These are phyloP conservation scores for Corydoras maculifer DNA, from an alignment of 2,113 vertebrate species.

Conservation along the genomic window DNA sequence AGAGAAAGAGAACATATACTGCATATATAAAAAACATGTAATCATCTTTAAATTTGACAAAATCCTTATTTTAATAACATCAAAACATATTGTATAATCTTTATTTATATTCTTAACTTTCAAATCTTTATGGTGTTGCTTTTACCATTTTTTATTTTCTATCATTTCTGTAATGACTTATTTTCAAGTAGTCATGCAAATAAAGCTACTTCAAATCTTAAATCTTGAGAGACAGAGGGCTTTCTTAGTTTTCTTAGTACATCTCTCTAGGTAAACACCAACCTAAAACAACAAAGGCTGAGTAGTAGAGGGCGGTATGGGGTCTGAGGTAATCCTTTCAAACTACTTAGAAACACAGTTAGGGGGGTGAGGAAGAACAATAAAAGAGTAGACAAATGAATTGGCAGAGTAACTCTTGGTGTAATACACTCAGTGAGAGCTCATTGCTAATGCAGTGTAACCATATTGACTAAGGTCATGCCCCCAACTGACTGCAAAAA, in stretches of 20 bases:
- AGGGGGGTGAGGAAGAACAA: conserved; percentile 26
- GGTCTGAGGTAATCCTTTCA: conserved; percentile 38
- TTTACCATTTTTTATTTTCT: too few relatives aligned
- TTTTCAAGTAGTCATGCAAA: background rate
- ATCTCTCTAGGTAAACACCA: conserved; percentile 26
- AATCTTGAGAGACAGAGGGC: background rate
- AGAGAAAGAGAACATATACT: too few relatives aligned
- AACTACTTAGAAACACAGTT: conserved; percentile 30
- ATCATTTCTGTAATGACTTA: background rate
- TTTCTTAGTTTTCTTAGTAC: conserved; percentile 10
- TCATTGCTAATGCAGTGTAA: conserved; percentile 9
- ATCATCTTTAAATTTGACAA: too few relatives aligned
- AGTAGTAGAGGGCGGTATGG: conserved; percentile 29
- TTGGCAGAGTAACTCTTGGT: conserved; percentile 21
- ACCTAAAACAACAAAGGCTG: conserved; percentile 25
- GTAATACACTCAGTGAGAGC: conserved; percentile 9
- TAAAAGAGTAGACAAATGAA: conserved; percentile 18
- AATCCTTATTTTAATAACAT: too few relatives aligned
- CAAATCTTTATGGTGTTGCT: too few relatives aligned
- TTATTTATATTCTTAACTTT: too few relatives aligned
- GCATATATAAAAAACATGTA: too few relatives aligned
- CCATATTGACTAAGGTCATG: conserved; percentile 1
- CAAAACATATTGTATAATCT: too few relatives aligned
- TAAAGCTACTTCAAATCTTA: too few relatives aligned
- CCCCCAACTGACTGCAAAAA: conserved; percentile 9